A percentile compares a stretch with the other conserved stretches of the same genome.
Evolutionary conservation across 2,113 vertebrate genomes (phyloP).

Genomic region (Oenanthe oenanthe): DNA sequence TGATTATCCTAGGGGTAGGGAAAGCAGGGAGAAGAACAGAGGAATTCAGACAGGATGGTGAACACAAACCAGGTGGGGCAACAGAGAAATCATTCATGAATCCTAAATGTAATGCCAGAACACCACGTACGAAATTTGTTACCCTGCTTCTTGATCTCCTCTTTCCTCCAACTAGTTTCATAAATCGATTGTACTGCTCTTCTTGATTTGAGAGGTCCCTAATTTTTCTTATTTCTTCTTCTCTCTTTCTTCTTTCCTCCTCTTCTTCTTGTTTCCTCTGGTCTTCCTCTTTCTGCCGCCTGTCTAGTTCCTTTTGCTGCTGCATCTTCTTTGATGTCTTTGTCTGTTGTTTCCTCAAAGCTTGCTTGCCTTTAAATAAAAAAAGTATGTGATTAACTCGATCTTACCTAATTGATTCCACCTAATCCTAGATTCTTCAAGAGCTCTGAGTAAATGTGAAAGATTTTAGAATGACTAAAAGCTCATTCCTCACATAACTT

Average conservation of each 20-base stretch:
- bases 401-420: background rate
- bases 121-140: background rate
- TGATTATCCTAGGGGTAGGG: background rate
- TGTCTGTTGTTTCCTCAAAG: constrained; percentile 87
- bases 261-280: constrained; percentile 81
- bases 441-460: background rate
- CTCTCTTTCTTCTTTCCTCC: constrained; percentile 90
- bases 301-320: constrained; percentile 87
- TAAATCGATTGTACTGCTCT: constrained; percentile 98
- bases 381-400: background rate
- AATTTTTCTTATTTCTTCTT: constrained; percentile 95
- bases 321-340: constrained; percentile 90
- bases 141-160: constrained; percentile 86
- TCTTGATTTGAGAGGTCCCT: constrained; percentile 97
- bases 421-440: background rate
- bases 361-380: constrained; percentile 81
- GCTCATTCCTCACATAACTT: background rate
- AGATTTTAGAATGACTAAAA: background rate
- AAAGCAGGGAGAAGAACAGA: background rate
- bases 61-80: background rate
- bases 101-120: background rate
- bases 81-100: background rate
- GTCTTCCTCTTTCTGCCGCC: constrained; percentile 84
- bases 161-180: constrained; percentile 94
- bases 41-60: background rate